Evolutionary conservation across 2,888 invertebrate species (phyloP).

Genomic region (Sphaeridia pumilis): DNA sequence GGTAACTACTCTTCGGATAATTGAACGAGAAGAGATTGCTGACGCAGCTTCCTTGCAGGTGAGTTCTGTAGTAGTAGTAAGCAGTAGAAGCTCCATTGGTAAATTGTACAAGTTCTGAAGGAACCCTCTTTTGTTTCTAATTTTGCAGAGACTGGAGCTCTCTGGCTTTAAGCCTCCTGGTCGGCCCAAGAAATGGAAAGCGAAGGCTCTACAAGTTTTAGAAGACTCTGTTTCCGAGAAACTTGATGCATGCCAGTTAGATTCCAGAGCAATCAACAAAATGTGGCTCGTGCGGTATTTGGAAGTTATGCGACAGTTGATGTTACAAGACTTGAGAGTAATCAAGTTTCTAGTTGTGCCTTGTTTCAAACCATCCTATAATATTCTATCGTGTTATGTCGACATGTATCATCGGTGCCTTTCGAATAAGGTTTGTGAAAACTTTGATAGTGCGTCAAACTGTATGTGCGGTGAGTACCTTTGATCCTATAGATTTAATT

Average conservation of each 20-base stretch:
- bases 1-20: slow-evolving; percentile 88
- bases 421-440: slow-evolving; percentile 54
- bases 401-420: slow-evolving; percentile 86
- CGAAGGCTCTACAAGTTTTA: slow-evolving; percentile 69
- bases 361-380: slow-evolving; percentile 90
- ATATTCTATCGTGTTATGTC: slow-evolving; percentile 82
- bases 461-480: no score
- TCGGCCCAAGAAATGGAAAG: slow-evolving; percentile 82
- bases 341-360: slow-evolving; percentile 80
- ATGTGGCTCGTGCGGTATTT: slow-evolving; percentile 92
- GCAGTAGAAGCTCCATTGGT: no score
- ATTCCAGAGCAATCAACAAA: slow-evolving; percentile 79
- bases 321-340: slow-evolving; percentile 80
- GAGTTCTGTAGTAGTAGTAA: no score
- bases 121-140: no score
- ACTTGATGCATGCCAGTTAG: slow-evolving; percentile 89
- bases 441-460: no score
- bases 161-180: slow-evolving; percentile 89
- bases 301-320: slow-evolving; percentile 69
- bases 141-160: slow-evolving; percentile 53
- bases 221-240: slow-evolving; percentile 67
- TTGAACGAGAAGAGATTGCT: slow-evolving; percentile 91
- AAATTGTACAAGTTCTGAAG: no score
- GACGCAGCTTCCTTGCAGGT: slow-evolving; percentile 71
- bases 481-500: no score